Conservation (phyloP, 2,113 vertebrate genomes). For the Malurus elegans region DNA sequence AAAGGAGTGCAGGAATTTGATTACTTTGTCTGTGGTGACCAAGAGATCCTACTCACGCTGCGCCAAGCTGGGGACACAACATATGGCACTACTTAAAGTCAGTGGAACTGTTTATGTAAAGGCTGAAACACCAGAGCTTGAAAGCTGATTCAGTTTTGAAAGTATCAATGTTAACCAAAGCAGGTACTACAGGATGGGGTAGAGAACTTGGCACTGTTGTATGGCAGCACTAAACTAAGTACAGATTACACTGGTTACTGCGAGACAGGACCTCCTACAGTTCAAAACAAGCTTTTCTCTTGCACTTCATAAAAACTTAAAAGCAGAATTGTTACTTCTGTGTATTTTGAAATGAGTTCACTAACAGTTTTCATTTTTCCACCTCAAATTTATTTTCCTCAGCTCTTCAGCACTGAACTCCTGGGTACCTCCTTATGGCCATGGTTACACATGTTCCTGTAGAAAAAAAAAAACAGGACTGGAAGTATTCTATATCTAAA, state of each 20-base stretch:
- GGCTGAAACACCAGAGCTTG: not conserved
- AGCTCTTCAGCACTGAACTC: not conserved
- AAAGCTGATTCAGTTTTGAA: not conserved
- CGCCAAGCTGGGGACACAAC: accelerated
- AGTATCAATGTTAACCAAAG: not conserved
- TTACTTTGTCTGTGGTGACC: not conserved
- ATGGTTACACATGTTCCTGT: not conserved
- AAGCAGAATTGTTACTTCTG: not conserved
- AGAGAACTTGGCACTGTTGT: not conserved
- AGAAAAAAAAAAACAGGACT: not conserved
- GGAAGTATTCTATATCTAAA: not conserved
- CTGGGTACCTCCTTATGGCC: not conserved
- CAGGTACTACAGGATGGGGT: not conserved
- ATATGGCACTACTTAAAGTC: not conserved
- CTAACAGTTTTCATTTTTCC: not conserved
- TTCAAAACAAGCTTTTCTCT: not conserved
- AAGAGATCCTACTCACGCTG: not conserved
- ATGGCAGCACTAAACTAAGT: not conserved
- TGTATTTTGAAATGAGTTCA: not conserved
- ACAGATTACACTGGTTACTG: not conserved
- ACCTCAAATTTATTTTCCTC: not conserved
- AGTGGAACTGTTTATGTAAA: not conserved
- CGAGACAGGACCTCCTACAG: not conserved
- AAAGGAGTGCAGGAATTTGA: not conserved
- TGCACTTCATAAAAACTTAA: not conserved